phyloP scores from a whole-genome alignment of 2,888 invertebrate species.

The Thereva nobilitata region DNA sequence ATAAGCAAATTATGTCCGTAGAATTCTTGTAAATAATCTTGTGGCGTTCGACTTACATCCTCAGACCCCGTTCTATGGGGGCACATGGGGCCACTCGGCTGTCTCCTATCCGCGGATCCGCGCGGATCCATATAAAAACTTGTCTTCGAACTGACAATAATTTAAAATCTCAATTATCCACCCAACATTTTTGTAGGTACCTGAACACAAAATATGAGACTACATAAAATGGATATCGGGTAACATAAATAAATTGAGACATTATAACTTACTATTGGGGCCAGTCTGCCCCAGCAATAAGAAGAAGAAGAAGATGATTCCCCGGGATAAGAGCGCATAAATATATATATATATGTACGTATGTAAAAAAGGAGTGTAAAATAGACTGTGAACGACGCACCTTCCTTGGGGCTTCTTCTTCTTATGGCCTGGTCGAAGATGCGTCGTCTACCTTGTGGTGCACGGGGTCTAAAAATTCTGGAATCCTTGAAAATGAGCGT shows the following conservation, averaged over 20 bases:
- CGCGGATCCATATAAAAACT: conserved; percentile 6
- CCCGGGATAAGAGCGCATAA: not conserved
- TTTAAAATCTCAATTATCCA: conserved; percentile 38
- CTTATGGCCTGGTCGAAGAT: not conserved
- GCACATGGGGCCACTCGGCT: not conserved
- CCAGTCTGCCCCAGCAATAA: not conserved
- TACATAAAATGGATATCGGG: conserved; percentile 37
- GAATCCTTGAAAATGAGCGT: conserved; percentile 33
- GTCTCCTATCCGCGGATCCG: not conserved
- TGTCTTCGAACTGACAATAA: conserved; percentile 36
- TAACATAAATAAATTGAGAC: conserved; percentile 39
- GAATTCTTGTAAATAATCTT: conserved; percentile 35
- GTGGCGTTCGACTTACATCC: conserved; percentile 9
- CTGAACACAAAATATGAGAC: conserved; percentile 30
- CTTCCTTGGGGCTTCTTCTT: conserved; percentile 14
- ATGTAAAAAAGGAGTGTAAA: conserved; percentile 12
- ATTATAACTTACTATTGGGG: conserved; percentile 35
- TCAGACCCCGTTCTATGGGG: not conserved
- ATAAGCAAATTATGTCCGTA: conserved; percentile 37
- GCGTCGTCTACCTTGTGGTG: no score
- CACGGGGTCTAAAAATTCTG: conserved; percentile 25
- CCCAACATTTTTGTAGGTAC: conserved; percentile 30
- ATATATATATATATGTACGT: conserved; percentile 1
- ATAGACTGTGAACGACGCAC: conserved; percentile 24
- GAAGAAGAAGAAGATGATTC: no score